phyloP scores from a whole-genome alignment of 2,113 vertebrate genomes.

The Rynchops niger region DNA sequence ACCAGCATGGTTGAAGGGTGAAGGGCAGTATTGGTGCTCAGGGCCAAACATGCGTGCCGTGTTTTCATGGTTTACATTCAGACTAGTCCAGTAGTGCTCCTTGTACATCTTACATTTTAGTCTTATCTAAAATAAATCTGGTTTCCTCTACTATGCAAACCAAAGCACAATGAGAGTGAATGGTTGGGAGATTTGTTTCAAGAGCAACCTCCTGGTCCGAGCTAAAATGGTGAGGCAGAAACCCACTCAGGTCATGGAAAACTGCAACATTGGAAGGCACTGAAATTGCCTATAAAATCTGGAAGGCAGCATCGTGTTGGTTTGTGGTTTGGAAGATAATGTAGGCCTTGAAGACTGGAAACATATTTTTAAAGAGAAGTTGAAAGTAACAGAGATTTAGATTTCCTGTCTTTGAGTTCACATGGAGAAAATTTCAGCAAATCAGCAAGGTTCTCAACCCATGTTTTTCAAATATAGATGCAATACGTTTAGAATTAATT shows the following conservation, averaged over 20 bases:
- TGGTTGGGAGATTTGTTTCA: background rate
- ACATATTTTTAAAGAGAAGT: background rate
- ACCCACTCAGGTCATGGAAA: background rate
- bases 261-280: background rate
- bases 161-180: background rate
- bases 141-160: background rate
- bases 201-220: background rate
- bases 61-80: background rate
- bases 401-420: background rate
- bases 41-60: background rate
- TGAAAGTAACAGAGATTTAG: background rate
- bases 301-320: background rate
- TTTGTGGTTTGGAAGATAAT: conserved; percentile 26
- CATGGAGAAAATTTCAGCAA: background rate
- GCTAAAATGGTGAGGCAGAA: background rate
- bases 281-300: background rate
- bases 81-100: background rate
- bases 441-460: background rate
- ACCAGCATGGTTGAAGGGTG: background rate
- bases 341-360: background rate
- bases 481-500: background rate
- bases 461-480: background rate
- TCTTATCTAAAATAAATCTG: background rate
- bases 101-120: background rate
- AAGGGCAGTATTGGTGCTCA: background rate